These are phyloP conservation scores for Platypus cylindrus DNA, from an alignment of 2,888 invertebrate species.

Conservation along the genomic window DNA sequence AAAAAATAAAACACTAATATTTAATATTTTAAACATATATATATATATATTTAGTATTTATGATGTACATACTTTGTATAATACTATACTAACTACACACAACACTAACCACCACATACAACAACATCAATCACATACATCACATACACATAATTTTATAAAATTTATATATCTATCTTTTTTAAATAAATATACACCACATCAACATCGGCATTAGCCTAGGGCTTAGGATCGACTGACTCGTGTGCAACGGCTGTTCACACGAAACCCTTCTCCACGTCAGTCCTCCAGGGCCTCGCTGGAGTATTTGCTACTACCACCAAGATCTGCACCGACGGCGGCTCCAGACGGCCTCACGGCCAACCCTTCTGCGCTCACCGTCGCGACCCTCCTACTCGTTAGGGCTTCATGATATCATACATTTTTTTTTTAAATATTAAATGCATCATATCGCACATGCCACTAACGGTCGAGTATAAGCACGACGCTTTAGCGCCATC, in stretches of 20 bases:
- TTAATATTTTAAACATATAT: too few relatives aligned
- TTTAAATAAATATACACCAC: constrained; percentile 19
- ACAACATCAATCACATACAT: too few relatives aligned
- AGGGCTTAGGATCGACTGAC: constrained; percentile 47
- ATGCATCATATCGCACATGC: constrained; percentile 27
- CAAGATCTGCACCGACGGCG: constrained; percentile 49
- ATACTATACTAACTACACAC: too few relatives aligned
- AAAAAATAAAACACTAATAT: too few relatives aligned
- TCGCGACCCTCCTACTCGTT: constrained; percentile 47
- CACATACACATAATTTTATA: too few relatives aligned
- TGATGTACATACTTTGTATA: too few relatives aligned
- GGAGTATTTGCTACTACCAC: constrained; percentile 39
- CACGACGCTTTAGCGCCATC: constrained; percentile 47
- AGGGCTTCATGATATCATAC: constrained; percentile 38
- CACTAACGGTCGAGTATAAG: constrained; percentile 37
- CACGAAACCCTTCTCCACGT: constrained; percentile 7
- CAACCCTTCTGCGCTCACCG: constrained; percentile 48
- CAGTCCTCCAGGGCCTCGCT: constrained; percentile 11
- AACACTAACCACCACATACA: too few relatives aligned
- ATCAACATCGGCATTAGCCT: constrained; percentile 39
- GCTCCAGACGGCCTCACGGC: constrained; percentile 42
- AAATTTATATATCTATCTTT: too few relatives aligned
- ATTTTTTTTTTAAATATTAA: too few relatives aligned
- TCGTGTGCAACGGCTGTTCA: constrained; percentile 29
- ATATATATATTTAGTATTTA: too few relatives aligned